Evolutionary conservation across 2,888 invertebrate genomes (phyloP).

Genomic region (Amblyteles armatorius): DNA sequence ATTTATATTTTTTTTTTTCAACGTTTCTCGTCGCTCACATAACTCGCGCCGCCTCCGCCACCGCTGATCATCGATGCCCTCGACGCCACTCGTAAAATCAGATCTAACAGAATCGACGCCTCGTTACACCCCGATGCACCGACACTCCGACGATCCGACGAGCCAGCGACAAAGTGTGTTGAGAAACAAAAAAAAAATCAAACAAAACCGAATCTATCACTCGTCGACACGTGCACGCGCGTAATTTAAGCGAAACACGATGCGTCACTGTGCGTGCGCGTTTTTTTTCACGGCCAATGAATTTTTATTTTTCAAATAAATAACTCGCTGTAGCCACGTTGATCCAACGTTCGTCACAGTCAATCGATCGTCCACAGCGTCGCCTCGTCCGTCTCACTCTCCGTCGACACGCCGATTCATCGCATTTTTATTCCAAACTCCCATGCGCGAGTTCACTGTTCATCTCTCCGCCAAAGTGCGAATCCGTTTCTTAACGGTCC

Average conservation of each 20-base stretch:
- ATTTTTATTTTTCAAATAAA: neutral
- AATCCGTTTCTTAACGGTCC: no score
- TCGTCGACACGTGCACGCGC: slow-evolving; percentile 23
- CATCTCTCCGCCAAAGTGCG: no score
- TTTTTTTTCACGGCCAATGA: neutral
- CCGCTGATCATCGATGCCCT: slow-evolving; percentile 35
- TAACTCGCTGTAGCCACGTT: slow-evolving; percentile 12
- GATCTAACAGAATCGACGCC: neutral
- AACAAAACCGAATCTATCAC: neutral
- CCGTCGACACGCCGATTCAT: no score
- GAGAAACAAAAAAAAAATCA: slow-evolving; percentile 18
- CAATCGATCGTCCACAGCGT: neutral
- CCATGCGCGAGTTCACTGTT: no score
- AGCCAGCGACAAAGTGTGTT: neutral
- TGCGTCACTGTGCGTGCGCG: neutral
- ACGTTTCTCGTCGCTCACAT: slow-evolving; percentile 38
- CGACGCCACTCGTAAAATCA: slow-evolving; percentile 38
- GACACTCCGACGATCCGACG: slow-evolving; percentile 7
- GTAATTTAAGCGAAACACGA: slow-evolving; percentile 16
- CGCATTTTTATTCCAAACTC: no score
- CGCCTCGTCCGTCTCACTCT: neutral
- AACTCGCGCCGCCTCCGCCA: slow-evolving; percentile 41
- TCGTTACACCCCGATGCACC: neutral
- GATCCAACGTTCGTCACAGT: neutral
- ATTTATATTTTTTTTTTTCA: neutral